A percentile compares a stretch with the other conserved stretches of the same genome.
Evolutionary conservation across 2,113 vertebrate species (phyloP).

Genomic region (Meriones unguiculatus): DNA sequence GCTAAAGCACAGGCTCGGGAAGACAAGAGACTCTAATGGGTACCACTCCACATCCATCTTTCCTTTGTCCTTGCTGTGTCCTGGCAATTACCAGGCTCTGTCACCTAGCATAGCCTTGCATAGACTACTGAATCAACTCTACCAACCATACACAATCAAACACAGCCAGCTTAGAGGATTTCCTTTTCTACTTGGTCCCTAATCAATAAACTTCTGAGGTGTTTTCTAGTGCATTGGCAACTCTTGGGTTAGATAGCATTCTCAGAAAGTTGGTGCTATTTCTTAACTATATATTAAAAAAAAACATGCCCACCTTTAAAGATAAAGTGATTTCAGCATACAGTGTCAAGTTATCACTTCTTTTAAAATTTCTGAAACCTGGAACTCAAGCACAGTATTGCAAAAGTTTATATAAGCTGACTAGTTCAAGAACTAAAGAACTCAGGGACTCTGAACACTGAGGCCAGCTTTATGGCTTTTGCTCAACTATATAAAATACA

Average conservation of each 20-base stretch:
- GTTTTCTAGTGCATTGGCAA: background rate
- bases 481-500: background rate
- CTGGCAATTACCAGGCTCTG: background rate
- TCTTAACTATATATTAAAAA: background rate
- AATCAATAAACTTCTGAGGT: background rate
- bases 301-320: background rate
- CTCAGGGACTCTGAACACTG: background rate
- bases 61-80: background rate
- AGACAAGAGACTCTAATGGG: background rate
- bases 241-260: background rate
- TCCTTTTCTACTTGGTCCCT: background rate
- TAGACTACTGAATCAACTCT: background rate
- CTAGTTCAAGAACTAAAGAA: background rate
- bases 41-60: background rate
- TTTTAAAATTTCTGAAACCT: conserved; percentile 6
- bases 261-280: background rate
- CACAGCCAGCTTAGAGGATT: background rate
- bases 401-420: background rate
- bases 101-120: background rate
- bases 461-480: background rate
- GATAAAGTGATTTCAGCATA: background rate
- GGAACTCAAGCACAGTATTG: background rate
- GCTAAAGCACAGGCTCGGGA: background rate
- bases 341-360: background rate
- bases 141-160: background rate